phyloP scores from a whole-genome alignment of 1,140 invertebrate genomes.

The Drosophila lini region DNA sequence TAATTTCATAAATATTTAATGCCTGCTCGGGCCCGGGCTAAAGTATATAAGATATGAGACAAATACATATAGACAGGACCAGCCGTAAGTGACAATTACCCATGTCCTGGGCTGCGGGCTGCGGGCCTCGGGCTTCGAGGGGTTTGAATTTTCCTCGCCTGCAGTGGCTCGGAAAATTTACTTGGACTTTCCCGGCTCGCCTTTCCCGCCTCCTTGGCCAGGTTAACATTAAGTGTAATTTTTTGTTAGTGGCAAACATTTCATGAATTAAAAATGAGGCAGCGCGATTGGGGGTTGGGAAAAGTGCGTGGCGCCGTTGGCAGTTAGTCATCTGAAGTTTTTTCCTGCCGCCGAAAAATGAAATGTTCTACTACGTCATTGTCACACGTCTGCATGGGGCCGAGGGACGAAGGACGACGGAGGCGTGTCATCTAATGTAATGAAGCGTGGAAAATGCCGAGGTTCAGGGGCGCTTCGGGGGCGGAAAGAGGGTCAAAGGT shows the following conservation, averaged over 20 bases:
- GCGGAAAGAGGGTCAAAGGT: conserved; percentile 34
- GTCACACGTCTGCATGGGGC: conserved; percentile 46
- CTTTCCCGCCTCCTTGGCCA: conserved; percentile 4
- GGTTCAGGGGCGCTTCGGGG: neutral
- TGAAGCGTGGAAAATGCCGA: conserved; percentile 42
- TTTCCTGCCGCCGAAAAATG: conserved; percentile 48
- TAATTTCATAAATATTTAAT: conserved; percentile 66
- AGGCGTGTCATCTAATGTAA: conserved; percentile 66
- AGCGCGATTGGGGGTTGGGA: conserved; percentile 1
- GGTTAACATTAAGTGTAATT: conserved; percentile 63
- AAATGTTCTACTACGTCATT: conserved; percentile 64
- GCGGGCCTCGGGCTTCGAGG: neutral
- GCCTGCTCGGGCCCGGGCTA: conserved; percentile 1
- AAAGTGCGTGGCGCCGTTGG: conserved; percentile 55
- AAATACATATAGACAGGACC: conserved; percentile 44
- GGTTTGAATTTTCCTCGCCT: conserved; percentile 7
- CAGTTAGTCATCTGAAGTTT: conserved; percentile 60
- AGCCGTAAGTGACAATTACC: conserved; percentile 63
- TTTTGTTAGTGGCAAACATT: conserved; percentile 66
- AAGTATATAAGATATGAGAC: conserved; percentile 40
- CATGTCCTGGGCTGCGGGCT: conserved; percentile 13
- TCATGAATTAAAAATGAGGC: conserved; percentile 63
- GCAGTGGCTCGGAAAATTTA: conserved; percentile 33
- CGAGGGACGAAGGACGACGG: conserved; percentile 14
- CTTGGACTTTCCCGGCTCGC: conserved; percentile 11